A percentile compares a stretch with the other conserved stretches of the same genome.
These are phyloP conservation scores for Drosophila sucinea DNA, from an alignment of 1,140 invertebrate species.

Conservation along the genomic window DNA sequence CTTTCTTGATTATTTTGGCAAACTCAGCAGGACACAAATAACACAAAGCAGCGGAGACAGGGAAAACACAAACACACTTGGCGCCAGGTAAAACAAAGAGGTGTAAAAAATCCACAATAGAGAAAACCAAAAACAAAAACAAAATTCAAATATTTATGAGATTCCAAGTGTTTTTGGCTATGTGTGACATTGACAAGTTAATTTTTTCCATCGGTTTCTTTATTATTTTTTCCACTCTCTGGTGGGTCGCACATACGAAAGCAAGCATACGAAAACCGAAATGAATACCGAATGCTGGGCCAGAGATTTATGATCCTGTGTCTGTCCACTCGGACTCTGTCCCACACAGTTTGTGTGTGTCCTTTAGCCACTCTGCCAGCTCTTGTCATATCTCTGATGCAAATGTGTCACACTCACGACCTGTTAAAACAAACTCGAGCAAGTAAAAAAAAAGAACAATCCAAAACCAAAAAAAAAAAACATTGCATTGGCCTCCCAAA, in stretches of 20 bases:
- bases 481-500: constrained; percentile 16
- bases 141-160: constrained; percentile 68
- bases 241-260: constrained; percentile 23
- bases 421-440: constrained; percentile 18
- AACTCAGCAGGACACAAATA: constrained; percentile 58
- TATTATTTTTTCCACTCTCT: constrained; percentile 32
- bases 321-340: not conserved
- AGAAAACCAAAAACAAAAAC: constrained; percentile 29
- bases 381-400: constrained; percentile 74
- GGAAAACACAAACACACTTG: constrained; percentile 29
- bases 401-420: constrained; percentile 80
- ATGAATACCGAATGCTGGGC: constrained; percentile 15
- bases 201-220: constrained; percentile 39
- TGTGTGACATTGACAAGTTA: constrained; percentile 59
- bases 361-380: constrained; percentile 49
- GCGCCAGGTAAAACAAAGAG: constrained; percentile 59
- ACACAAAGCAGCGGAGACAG: constrained; percentile 2
- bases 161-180: constrained; percentile 45
- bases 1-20: constrained; percentile 47
- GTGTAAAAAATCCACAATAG: constrained; percentile 55
- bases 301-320: constrained; percentile 66
- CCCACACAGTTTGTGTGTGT: constrained; percentile 34
- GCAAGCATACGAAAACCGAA: not conserved
- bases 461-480: constrained; percentile 45
- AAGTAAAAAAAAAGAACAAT: constrained; percentile 22